Percentiles rank a stretch among this genome's conserved stretches.
These are phyloP conservation scores for Capreolus pygargus DNA, from an alignment of 2,113 vertebrate species.

Conservation along the genomic window DNA sequence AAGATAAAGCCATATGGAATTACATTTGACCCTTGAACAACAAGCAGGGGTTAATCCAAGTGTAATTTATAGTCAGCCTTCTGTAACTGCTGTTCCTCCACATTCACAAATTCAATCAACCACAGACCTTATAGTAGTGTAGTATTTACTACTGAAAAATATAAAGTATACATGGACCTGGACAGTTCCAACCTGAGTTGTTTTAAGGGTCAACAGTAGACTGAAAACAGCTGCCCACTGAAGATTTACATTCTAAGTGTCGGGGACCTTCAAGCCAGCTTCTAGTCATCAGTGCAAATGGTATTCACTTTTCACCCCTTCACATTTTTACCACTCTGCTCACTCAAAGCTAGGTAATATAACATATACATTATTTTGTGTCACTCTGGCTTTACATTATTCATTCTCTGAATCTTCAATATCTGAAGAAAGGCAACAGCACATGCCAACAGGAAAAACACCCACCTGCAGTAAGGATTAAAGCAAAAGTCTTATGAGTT, in stretches of 20 bases:
- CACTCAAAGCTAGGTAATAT: background rate
- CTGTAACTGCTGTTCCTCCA: background rate
- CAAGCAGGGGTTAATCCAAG: background rate
- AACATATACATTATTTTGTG: background rate
- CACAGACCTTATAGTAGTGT: background rate
- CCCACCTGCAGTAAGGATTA: background rate
- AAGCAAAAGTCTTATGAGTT: background rate
- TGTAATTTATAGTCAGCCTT: background rate
- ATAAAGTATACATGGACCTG: background rate
- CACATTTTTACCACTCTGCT: background rate
- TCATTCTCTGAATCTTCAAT: background rate
- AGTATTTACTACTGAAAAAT: background rate
- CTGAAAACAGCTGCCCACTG: background rate
- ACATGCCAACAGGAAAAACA: background rate
- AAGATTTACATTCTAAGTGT: slow-evolving; percentile 32
- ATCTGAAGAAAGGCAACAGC: background rate
- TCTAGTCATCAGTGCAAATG: background rate
- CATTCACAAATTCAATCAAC: background rate
- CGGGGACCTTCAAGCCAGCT: background rate
- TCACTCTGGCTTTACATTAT: background rate
- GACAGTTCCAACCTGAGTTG: background rate
- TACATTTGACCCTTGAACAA: background rate
- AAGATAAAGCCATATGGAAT: background rate
- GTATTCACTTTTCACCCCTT: background rate
- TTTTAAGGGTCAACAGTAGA: background rate